Percentiles rank a stretch among this genome's conserved stretches.
Evolutionary conservation across 2,888 invertebrate genomes (phyloP).

Genomic region (Chirona hameri): DNA sequence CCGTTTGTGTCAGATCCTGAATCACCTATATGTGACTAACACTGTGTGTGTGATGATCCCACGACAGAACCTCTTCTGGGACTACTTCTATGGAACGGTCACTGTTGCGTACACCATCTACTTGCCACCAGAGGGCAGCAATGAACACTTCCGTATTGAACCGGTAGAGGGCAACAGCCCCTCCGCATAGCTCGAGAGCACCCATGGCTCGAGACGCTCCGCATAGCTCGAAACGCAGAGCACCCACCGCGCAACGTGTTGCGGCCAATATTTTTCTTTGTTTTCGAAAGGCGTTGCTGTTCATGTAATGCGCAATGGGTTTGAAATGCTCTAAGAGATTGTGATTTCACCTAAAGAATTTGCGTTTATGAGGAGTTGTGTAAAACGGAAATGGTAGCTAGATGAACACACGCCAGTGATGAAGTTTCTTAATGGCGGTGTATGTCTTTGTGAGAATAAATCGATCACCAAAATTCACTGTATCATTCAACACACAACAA

Average conservation of each 20-base stretch:
- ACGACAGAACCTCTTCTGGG: slow-evolving; percentile 2
- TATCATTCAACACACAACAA: neutral
- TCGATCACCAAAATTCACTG: neutral
- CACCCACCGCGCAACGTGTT: no score
- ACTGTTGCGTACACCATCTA: neutral
- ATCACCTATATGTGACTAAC: neutral
- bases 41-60: neutral
- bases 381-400: neutral
- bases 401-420: neutral
- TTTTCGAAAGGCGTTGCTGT: no score
- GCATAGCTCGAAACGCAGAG: no score
- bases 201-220: no score
- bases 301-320: no score
- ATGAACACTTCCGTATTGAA: neutral
- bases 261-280: no score
- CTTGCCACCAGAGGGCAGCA: slow-evolving; percentile 3
- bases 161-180: neutral
- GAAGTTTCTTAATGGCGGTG: neutral
- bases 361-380: no score
- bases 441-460: slow-evolving; percentile 24
- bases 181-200: neutral
- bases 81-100: slow-evolving; percentile 4
- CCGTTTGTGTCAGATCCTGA: no score
- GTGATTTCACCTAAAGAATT: no score
- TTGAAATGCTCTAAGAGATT: no score